Evolutionary conservation across 2,113 vertebrate genomes (phyloP), one percentile per base, ranked within the genome.

Genomic region (Rhinichthys klamathensis): DNA sequence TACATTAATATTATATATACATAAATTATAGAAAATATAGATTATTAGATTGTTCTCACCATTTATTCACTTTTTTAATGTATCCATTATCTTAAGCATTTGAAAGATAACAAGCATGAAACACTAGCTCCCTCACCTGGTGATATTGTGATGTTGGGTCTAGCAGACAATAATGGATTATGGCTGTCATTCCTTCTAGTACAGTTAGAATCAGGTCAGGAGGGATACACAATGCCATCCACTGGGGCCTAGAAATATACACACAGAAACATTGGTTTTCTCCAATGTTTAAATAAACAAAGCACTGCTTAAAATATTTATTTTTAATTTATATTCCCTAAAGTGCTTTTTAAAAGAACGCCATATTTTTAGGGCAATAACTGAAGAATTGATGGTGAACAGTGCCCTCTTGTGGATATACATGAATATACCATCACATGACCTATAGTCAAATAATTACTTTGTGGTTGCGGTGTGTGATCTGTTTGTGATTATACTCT

Each of bases 141-240:
- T 99, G 97, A 90, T 99, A 99, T 69, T 99, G 97, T 0, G 97
- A 97, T 72, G 97, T 95, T 32, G 97, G 96, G 93, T 99, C 98
- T 89, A 99, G 92, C 46, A 99, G 94, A 87, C 98, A 99, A 90
- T 99, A 99, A 92, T 99, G 98, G 92, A 99, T 99, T 89, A 99
- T 97, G 84, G 98, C 96, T 10, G 98, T 99, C 84, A 99, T 94
- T n/a, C 98, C 98, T 92, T 99, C 98, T 85, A 99, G 93, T 46
- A 99, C 92, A 32, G 97, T 99, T 23, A 99, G 96, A 90, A 99
- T 95, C 92, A 99, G 95, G 92, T 99, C 98, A 85, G 98, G 98
- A 51, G 98, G 98, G 85, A 97, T 97, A 89, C 98, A 94, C 60
- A 97, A 96, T 65, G 97, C 98, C 95, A 97, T 96, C 98, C 98